Base-by-base conservation (phyloP, 2,797 vertebrate species). In the Diceros bicornis region DNA sequence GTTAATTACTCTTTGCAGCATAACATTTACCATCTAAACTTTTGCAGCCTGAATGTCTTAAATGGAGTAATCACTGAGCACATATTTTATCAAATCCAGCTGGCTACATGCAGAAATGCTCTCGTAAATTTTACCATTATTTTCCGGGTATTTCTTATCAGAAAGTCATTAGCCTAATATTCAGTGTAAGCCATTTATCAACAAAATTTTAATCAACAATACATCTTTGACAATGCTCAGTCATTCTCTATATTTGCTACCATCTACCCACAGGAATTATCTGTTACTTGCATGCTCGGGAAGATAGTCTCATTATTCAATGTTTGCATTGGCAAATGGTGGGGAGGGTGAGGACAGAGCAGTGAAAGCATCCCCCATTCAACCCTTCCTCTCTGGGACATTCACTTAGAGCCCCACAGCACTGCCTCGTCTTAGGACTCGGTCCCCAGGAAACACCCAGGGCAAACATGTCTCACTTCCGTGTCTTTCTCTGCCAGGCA, bases 201-300 rank as follows among this genome's bases (percentile, higher is more conserved):
- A 93, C 81, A 89, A 97, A 91, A 59, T 84, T 92, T 79, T 94
- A 61, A 90, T 47, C 75, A 95, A 25, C 6, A 85, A 50, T 20
- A 64, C 21, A 44, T 37, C 74, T 94, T 82, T 75, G n/a, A 52
- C 37, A 75, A 44, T 68, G 50, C 1, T 62, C 41, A 32, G 13
- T 69, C 71, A 91, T 90, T 81, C 59, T 93, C 68, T 75, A 1
- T 74, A 59, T 86, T 79, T 78, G 16, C 57, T 71, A 61, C 81
- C 41, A 61, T 18, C 44, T 84, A 37, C 11, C 44, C 50, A 74
- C 2, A 77, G 41, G 50, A 86, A 93, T 89, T 59, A 64, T 32
- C 75, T 77, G 23, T 29, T 68, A 64, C 17, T 88, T 78, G 4
- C 21, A 29, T 52, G 25, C 59, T 77, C 37, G 66, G 7, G 8